Percentiles rank a stretch among this genome's conserved stretches.
phyloP scores from a whole-genome alignment of 2,888 invertebrate species.

The Esperia sulphurella region DNA sequence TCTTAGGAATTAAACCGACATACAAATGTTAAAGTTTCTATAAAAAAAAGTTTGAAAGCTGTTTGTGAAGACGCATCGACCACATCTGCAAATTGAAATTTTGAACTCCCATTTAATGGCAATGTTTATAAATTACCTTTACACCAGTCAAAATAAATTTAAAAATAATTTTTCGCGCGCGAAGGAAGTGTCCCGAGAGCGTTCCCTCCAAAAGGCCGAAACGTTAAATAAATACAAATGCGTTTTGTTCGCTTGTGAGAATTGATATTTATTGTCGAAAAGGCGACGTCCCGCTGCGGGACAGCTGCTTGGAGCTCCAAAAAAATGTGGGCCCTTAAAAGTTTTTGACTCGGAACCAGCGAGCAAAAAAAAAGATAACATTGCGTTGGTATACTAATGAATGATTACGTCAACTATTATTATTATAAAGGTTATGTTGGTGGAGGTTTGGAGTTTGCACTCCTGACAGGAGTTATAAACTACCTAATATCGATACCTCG shows the following conservation, averaged over 20 bases:
- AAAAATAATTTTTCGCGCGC: slow-evolving; percentile 45
- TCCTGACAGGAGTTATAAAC: no score
- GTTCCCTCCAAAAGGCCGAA: slow-evolving; percentile 37
- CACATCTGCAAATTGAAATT: no score
- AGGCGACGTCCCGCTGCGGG: slow-evolving; percentile 60
- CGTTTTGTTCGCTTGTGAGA: slow-evolving; percentile 65
- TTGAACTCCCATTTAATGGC: background rate
- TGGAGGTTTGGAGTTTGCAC: no score
- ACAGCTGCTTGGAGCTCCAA: slow-evolving; percentile 47
- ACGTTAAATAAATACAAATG: slow-evolving; percentile 73
- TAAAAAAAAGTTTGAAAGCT: no score
- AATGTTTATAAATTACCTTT: slow-evolving; percentile 22
- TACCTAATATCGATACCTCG: no score
- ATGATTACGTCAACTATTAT: no score
- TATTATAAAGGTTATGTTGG: no score
- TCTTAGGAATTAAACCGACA: no score
- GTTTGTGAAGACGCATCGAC: no score
- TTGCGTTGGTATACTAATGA: slow-evolving; percentile 3
- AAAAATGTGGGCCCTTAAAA: slow-evolving; percentile 42
- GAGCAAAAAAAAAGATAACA: background rate
- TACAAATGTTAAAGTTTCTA: no score
- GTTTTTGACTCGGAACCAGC: slow-evolving; percentile 26
- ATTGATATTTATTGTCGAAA: slow-evolving; percentile 76
- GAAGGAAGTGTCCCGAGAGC: slow-evolving; percentile 50
- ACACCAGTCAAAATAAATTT: slow-evolving; percentile 39